Evolutionary conservation across 2,797 vertebrate species (phyloP), one percentile per base, ranked within the genome.

Genomic region (Tapirus indicus): DNA sequence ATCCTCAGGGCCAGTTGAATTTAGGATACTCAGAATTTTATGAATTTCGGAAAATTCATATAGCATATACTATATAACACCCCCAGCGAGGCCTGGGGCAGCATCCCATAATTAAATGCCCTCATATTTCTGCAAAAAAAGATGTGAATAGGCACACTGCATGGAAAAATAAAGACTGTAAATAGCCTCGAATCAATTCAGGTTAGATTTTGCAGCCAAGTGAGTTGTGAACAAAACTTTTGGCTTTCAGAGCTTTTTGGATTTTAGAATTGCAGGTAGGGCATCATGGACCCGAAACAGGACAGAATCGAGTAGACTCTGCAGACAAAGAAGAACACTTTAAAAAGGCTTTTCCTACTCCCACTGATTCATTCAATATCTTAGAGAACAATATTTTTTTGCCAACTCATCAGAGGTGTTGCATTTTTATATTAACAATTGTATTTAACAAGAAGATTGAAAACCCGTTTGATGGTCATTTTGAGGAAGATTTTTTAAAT

Each of bases 21-120:
- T 66, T 92, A 77, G 8, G 16, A 82, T 60, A 91, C 35, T 87
- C 84, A 58, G 38, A 96, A 84, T 78, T 64, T 35, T 72, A 78
- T 17, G 27, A 64, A 94, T 88, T 88, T 88, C 32, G 32, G 29
- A 66, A 62, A 92, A 96, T 64, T 78, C 23, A 4, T 75, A 21
- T 38, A 38, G 16, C 6, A n/a, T 69, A n/a, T 69, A 41, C 69
- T 66, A 87, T 56, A 8, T 88, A 83, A 32, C 32, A 77, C 18
- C 29, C 18, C n/a, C 23, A 29, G 23, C 1, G 4, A 82, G 20
- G 4, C 32, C 83, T 82, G 25, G n/a, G 29, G 35, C 18, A 69
- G 35, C 20, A 84, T 27, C 32, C 38, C 49, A 32, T 60, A n/a
- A 52, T 35, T 74, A 89, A 86, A 75, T 41, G 60, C 23, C 10